Conservation (phyloP, 2,113 vertebrate species). For the Phaetusa simplex region DNA sequence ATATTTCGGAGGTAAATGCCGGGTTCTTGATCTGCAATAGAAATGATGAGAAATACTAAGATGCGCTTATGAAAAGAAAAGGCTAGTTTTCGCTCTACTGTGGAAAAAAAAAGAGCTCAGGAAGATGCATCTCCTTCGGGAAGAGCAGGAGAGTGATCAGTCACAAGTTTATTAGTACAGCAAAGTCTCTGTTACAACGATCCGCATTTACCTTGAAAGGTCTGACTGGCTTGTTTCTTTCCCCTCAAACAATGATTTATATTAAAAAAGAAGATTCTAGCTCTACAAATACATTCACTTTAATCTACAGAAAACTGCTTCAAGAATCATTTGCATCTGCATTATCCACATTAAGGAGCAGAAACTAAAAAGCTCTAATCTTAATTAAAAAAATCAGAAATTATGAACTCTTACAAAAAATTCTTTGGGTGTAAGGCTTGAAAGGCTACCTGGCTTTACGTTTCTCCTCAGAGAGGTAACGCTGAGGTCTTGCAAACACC, state of each 20-base stretch:
- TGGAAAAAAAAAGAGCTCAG: not conserved
- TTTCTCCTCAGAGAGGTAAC: not conserved
- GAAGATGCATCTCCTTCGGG: not conserved
- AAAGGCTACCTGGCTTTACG: not conserved
- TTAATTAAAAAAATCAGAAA: not conserved
- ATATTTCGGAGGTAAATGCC: not conserved
- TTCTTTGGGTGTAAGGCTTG: not conserved
- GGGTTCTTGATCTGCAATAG: not conserved
- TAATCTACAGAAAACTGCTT: not conserved
- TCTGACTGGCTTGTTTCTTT: not conserved
- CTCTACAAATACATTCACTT: not conserved
- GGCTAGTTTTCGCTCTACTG: not conserved
- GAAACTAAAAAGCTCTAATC: not conserved
- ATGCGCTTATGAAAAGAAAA: not conserved
- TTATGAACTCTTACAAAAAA: not conserved
- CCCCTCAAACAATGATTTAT: not conserved
- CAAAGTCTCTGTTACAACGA: not conserved
- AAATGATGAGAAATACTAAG: not conserved
- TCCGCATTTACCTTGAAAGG: not conserved
- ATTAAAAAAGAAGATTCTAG: not conserved
- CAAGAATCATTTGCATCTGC: not conserved
- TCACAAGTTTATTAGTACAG: not conserved
- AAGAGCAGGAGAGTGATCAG: not conserved
- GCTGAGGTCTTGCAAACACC: not conserved
- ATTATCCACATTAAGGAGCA: not conserved